Evolutionary conservation across 1,140 invertebrate species (phyloP), one percentile per base, ranked within the genome.

Genomic region (Ooceraea biroi): DNA sequence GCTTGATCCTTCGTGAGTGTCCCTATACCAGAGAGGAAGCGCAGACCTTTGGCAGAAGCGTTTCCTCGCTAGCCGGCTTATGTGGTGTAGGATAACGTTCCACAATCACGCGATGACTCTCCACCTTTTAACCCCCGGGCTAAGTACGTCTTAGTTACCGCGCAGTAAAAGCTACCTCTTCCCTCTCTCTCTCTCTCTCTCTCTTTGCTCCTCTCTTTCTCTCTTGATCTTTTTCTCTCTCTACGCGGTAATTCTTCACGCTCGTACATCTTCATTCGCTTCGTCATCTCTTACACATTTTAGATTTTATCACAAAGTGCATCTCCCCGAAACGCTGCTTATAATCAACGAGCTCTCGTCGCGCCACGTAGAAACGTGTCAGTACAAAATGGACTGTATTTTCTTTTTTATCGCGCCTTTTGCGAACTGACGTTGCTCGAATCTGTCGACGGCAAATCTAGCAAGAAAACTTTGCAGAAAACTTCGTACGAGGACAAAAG

Each of bases 41-140:
- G 25, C 68, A 76, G 63, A 83, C 52, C 85, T 86, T 87, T 76
- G 83, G 76, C 84, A 83, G 85, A 82, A 91, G 88, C 90, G 88
- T 91, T 91, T 90, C 88, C 88, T 86, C 66, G 82, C 86, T 84
- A 60, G 82, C 68, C 83, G 69, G 84, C 48, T 88, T 89, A 86
- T 83, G 86, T 89, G 83, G 82, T 87, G 78, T 85, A 85, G 88
- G 88, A 91, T 93, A 93, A 93, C 90, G 92, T 91, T 92, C 90
- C 82, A 92, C 90, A 91, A 91, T 92, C 92, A 93, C 91, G 92
- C 92, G 84, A 93, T 89, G 83, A 89, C 87, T 92, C 88, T 89
- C 85, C 85, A 85, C 88, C 90, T 92, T 93, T 93, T 93, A 92
- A 90, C 88, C 90, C 88, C 57, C 19, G 72, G 55, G 78, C 87